Conservation (phyloP, 1,140 invertebrate genomes). For the Aplysia californica region DNA sequence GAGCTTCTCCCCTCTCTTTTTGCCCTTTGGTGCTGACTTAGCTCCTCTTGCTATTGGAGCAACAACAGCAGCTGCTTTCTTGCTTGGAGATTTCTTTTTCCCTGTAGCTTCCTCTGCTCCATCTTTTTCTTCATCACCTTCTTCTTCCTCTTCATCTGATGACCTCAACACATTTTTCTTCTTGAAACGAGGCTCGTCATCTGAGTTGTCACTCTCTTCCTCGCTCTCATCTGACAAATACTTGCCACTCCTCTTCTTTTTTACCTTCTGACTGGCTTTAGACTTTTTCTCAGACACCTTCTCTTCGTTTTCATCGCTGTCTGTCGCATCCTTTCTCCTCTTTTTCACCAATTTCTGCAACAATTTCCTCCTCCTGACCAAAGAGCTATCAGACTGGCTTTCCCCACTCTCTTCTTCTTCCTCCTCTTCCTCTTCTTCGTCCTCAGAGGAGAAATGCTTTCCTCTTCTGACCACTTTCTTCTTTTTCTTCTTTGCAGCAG, state of each 20-base stretch:
- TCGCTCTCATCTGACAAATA: slow-evolving; percentile 17
- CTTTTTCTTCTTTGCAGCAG: slow-evolving; percentile 20
- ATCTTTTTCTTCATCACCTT: slow-evolving; percentile 7
- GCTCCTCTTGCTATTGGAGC: neutral
- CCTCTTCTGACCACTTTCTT: slow-evolving; percentile 30
- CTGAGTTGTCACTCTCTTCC: neutral
- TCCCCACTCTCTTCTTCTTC: slow-evolving; percentile 18
- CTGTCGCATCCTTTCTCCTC: slow-evolving; percentile 10
- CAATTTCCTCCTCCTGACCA: slow-evolving; percentile 7
- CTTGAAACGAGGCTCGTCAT: slow-evolving; percentile 13
- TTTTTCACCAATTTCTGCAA: slow-evolving; percentile 7
- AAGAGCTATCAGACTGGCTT: slow-evolving; percentile 4
- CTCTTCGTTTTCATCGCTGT: slow-evolving; percentile 9
- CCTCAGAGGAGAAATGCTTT: too few relatives aligned
- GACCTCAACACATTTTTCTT: slow-evolving; percentile 36
- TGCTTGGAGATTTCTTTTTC: neutral
- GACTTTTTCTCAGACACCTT: slow-evolving; percentile 12
- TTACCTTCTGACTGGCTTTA: neutral
- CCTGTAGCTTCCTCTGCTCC: slow-evolving; percentile 3
- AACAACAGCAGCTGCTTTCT: neutral
- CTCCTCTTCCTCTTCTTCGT: too few relatives aligned
- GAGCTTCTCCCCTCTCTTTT: slow-evolving; percentile 5
- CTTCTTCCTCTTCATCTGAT: slow-evolving; percentile 25
- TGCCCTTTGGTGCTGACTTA: neutral
- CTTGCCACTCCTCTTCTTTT: slow-evolving; percentile 2